Evolutionary conservation across 2,113 vertebrate genomes (phyloP), one percentile per base, ranked within the genome.

Genomic region (Esox niger): DNA sequence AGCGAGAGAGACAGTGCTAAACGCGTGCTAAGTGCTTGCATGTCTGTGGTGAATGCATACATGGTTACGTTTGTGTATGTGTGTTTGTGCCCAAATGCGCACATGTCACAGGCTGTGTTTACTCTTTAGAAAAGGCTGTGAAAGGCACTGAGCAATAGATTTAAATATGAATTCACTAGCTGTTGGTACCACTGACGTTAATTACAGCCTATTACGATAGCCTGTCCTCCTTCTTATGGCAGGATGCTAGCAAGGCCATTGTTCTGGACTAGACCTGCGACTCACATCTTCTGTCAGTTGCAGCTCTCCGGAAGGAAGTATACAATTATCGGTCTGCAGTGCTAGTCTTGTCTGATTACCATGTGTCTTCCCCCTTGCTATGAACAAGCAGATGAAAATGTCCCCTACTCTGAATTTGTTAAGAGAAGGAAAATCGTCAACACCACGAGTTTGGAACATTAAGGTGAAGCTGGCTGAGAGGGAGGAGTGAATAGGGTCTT

Each of bases 131-230:
- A 67, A 64, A 61, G 67, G 52, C 31, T 26, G 59, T 57, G 75
- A 72, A 68, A 58, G 17, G 38, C 15, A 43, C 66, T 59, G 52
- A 66, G 13, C 49, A 74, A 54, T 25, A 61, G 30, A 79, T 87
- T 80, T 85, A 71, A 86, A 85, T 84, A 81, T 84, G 75, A 84
- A 87, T 83, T 78, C 68, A 58, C 55, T 46, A 43, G 71, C 72
- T 68, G 69, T 74, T 78, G 75, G 75, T 79, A 15, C 72, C 76
- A 68, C 73, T 90, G 89, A 83, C 71, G 66, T 79, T 91, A 91
- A 88, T 88, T 89, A 88, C 46, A 80, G 79, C 78, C 73, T 72
- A 81, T 88, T 83, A 82, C 82, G 72, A 76, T 67, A 70, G 67
- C 66, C 77, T 82, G 83, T 88, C 86, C 84, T 83, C 85, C 85